Evolutionary conservation across 2,888 invertebrate species (phyloP).

Genomic region (Labia minor): DNA sequence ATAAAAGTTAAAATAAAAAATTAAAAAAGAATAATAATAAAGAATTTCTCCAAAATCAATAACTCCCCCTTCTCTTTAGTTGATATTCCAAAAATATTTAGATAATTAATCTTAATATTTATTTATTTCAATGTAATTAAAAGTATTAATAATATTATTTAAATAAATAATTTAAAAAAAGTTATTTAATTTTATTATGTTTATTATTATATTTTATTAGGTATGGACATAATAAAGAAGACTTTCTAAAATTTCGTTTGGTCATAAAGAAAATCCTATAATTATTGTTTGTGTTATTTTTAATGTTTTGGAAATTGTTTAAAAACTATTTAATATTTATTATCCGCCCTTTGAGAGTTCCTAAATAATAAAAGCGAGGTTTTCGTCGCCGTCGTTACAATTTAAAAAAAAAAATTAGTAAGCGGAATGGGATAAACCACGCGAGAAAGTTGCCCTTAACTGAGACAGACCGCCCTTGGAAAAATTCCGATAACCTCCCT

Average conservation of each 20-base stretch:
- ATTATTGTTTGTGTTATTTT: background rate
- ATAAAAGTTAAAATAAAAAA: too few relatives aligned
- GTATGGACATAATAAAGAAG: background rate
- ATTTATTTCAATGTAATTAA: too few relatives aligned
- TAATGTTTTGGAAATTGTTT: background rate
- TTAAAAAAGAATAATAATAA: too few relatives aligned
- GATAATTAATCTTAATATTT: too few relatives aligned
- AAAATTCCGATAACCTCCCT: constrained; percentile 1
- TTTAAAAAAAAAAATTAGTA: background rate
- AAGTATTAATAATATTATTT: too few relatives aligned
- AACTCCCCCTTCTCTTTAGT: too few relatives aligned
- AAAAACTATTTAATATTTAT: constrained; percentile 7
- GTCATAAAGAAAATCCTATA: too few relatives aligned
- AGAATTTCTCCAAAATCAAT: too few relatives aligned
- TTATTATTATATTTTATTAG: background rate
- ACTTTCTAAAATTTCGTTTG: too few relatives aligned
- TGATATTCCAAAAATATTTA: too few relatives aligned
- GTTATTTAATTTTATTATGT: too few relatives aligned
- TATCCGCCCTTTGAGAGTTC: background rate
- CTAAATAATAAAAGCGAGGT: background rate
- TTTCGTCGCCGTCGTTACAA: background rate
- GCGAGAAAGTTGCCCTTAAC: background rate
- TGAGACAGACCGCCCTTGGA: background rate
- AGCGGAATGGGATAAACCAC: background rate
- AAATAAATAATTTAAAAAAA: too few relatives aligned